phyloP scores from a whole-genome alignment of 2,797 vertebrate species.

The Sandelia bainsii region DNA sequence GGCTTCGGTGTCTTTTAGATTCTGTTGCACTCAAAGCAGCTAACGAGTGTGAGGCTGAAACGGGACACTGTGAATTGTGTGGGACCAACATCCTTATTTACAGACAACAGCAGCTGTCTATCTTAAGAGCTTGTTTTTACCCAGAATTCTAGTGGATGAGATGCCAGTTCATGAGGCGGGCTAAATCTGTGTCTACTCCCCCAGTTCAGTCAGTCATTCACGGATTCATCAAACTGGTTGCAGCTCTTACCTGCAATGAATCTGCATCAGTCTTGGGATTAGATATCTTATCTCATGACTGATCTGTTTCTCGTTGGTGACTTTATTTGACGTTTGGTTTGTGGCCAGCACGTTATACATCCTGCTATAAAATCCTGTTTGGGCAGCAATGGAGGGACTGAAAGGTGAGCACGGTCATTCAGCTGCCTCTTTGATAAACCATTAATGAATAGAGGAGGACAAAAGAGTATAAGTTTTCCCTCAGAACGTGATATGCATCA shows the following conservation, averaged over 20 bases:
- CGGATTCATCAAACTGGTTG: background rate
- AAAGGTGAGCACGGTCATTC: conserved; percentile 70
- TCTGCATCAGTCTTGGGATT: background rate
- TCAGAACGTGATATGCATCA: conserved; percentile 70
- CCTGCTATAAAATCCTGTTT: conserved; percentile 35
- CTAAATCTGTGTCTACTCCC: conserved; percentile 5
- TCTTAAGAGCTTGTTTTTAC: conserved; percentile 35
- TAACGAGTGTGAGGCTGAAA: conserved; percentile 41
- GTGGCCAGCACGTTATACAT: conserved; percentile 5
- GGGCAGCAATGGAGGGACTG: conserved; percentile 19
- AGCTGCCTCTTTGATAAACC: conserved; percentile 66
- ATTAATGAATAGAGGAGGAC: conserved; percentile 73
- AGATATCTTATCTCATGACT: background rate
- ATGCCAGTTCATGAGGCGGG: conserved; percentile 2
- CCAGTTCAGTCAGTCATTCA: conserved; percentile 12
- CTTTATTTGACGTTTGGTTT: conserved; percentile 27
- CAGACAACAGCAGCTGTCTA: conserved; percentile 67
- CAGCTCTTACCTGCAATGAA: conserved; percentile 9
- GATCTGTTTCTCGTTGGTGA: conserved; percentile 14
- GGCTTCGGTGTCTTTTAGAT: conserved; percentile 4
- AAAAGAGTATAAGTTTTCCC: conserved; percentile 60
- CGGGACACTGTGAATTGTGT: conserved; percentile 41
- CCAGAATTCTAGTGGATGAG: conserved; percentile 9
- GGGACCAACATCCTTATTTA: conserved; percentile 61
- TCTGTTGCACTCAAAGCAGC: conserved; percentile 39